Conservation (phyloP, 2,797 vertebrate genomes). For the Poeciliopsis paucimaculata region DNA sequence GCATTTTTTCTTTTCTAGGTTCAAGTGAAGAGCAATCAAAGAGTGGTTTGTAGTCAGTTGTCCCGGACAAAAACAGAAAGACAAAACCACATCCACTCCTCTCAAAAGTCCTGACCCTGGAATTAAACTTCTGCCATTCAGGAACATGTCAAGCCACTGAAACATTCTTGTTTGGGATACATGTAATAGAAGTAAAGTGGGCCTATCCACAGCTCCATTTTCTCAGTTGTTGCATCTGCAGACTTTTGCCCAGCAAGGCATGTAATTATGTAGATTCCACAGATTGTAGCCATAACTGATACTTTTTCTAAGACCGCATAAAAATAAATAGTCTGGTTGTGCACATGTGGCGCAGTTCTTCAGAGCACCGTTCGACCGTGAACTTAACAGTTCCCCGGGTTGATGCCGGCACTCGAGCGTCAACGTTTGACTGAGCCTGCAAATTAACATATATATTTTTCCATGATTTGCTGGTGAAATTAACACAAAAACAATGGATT, state of each 20-base stretch:
- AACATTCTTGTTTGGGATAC: slow-evolving; percentile 76
- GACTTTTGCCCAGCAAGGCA: slow-evolving; percentile 46
- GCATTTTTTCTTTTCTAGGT: slow-evolving; percentile 32
- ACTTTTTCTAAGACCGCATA: slow-evolving; percentile 61
- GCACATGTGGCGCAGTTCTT: slow-evolving; percentile 58
- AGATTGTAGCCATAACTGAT: slow-evolving; percentile 72
- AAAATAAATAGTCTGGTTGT: slow-evolving; percentile 71
- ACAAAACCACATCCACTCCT: slow-evolving; percentile 57
- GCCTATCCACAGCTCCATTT: slow-evolving; percentile 72
- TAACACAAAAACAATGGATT: background rate
- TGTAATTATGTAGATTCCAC: slow-evolving; percentile 76
- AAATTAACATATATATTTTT: slow-evolving; percentile 22
- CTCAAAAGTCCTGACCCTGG: slow-evolving; percentile 67
- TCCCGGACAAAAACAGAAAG: slow-evolving; percentile 49
- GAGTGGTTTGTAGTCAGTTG: slow-evolving; percentile 65
- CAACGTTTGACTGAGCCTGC: slow-evolving; percentile 40
- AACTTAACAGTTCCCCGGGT: slow-evolving; percentile 31
- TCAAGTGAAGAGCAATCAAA: slow-evolving; percentile 49
- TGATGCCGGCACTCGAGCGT: slow-evolving; percentile 17
- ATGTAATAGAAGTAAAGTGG: slow-evolving; percentile 74
- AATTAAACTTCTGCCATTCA: slow-evolving; percentile 61
- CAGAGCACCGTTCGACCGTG: slow-evolving; percentile 29
- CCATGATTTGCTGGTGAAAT: slow-evolving; percentile 14
- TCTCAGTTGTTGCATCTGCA: slow-evolving; percentile 62
- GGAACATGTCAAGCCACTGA: slow-evolving; percentile 71